Evolutionary conservation across 1,140 invertebrate genomes (phyloP), one percentile per base, ranked within the genome.

Genomic region (Muscidifurax raptorellus): DNA sequence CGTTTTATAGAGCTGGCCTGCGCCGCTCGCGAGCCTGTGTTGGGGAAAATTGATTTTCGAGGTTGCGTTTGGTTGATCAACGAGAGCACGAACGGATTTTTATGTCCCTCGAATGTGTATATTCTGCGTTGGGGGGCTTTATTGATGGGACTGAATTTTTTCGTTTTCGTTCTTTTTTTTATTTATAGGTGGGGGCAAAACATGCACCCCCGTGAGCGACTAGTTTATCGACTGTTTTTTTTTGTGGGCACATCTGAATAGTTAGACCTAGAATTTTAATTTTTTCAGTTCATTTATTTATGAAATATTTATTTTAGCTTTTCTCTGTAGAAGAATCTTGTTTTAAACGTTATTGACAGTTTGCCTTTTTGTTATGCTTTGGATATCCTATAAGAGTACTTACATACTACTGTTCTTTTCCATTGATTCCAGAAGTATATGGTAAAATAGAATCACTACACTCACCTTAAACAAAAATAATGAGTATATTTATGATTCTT

Each of bases 11-110:
- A 32, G 25, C 79, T 72, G 67, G 52, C 0, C 5, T 7, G 52
- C 15, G 52, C 0, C 6, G 27, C 25, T 10, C 3, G 10, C 0
- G 27, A 15, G 66, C 25, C 5, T 30, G 25, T 7, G 27, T 69
- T 12, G 47, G 52, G 36, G 47, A 59, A 82, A 82, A 82, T 82
- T 82, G 22, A 75, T 82, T 82, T 76, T 75, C 30, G 40, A 47
- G 40, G 64, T 67, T 80, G 27, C 66, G 28, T 78, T 78, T 66
- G 76, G 64, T 80, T 80, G 64, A 80, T 64, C 64, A 80, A 80
- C 32, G 36, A 12, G 36, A 80, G 18, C 25, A 18, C 59, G 67
- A 69, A 69, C 25, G 25, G 78, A 80, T 67, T 80, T 80, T 80
- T 80, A 69, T 69, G 10, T 15, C 25, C 12, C 22, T 80, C n/a